phyloP scores from a whole-genome alignment of 2,888 invertebrate genomes.

The Ormia ochracea region DNA sequence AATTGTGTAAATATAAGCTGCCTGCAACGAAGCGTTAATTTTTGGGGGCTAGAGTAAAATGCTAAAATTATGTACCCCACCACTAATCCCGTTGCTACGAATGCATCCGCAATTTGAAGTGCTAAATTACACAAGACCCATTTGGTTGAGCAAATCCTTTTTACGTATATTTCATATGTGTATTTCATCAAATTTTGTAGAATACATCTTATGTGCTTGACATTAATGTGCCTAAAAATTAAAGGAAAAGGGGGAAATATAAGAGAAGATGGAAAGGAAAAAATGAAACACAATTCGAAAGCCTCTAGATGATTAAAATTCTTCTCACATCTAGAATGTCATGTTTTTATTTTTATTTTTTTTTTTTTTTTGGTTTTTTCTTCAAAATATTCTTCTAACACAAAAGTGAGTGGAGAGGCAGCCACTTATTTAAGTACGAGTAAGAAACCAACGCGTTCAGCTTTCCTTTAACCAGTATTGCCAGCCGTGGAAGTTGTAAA shows the following conservation, averaged over 20 bases:
- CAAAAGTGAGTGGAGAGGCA: not conserved
- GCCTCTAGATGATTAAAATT: constrained; percentile 18
- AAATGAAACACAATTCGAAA: not conserved
- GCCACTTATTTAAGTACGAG: too few species aligned
- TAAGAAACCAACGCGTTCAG: too few species aligned
- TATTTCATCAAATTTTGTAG: not conserved
- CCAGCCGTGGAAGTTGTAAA: too few species aligned
- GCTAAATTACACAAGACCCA: not conserved
- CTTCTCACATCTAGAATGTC: constrained; percentile 4
- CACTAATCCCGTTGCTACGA: not conserved
- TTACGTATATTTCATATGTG: not conserved
- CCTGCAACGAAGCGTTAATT: not conserved
- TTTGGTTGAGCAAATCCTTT: not conserved
- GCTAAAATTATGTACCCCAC: not conserved
- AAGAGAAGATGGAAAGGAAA: not conserved
- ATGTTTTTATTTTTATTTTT: too few species aligned
- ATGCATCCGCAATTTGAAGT: not conserved
- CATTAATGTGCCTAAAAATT: not conserved
- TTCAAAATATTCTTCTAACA: not conserved
- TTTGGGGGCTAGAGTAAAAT: not conserved
- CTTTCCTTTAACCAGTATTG: too few species aligned
- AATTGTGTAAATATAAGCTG: too few species aligned
- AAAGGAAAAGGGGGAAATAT: not conserved
- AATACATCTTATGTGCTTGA: not conserved
- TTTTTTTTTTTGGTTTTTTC: too few species aligned